Conservation (phyloP, 2,888 invertebrate genomes). For the Zygaena filipendulae region DNA sequence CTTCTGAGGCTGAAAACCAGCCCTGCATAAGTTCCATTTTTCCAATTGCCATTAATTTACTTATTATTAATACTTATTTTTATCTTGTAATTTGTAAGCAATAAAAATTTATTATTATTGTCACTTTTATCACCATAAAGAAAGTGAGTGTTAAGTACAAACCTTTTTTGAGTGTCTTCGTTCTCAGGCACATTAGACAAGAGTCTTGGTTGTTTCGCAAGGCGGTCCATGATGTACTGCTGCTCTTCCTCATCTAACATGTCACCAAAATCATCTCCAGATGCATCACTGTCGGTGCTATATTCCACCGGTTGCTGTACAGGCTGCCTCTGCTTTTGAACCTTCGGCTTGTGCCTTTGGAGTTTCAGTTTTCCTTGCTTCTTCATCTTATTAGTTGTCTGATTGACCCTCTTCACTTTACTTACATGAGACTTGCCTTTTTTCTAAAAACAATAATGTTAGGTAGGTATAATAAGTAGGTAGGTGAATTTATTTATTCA, state of each 20-base stretch:
- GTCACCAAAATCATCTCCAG: constrained; percentile 65
- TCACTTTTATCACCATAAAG: too few relatives aligned
- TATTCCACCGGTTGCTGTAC: constrained; percentile 33
- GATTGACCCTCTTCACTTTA: constrained; percentile 66
- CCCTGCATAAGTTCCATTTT: too few relatives aligned
- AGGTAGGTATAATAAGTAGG: constrained; percentile 4
- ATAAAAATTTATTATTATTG: too few relatives aligned
- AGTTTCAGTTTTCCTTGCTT: constrained; percentile 63
- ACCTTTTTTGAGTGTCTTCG: too few relatives aligned
- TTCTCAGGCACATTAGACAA: constrained; percentile 47
- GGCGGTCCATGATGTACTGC: constrained; percentile 52
- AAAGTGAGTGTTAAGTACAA: too few relatives aligned
- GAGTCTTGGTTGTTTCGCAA: constrained; percentile 48
- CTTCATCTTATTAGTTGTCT: constrained; percentile 67
- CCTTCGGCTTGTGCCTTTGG: constrained; percentile 46
- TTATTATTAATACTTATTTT: too few relatives aligned
- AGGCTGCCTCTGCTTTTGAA: constrained; percentile 41
- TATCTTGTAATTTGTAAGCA: too few relatives aligned
- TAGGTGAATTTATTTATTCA: too few relatives aligned
- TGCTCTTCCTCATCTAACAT: constrained; percentile 70
- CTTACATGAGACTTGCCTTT: constrained; percentile 63
- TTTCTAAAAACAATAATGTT: constrained; percentile 40
- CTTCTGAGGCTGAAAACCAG: too few relatives aligned
- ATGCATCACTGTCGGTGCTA: constrained; percentile 53
- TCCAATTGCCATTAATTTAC: too few relatives aligned